These are phyloP conservation scores for Cheirogaleus major DNA, from an alignment of 2,797 vertebrate species.

Conservation along the genomic window DNA sequence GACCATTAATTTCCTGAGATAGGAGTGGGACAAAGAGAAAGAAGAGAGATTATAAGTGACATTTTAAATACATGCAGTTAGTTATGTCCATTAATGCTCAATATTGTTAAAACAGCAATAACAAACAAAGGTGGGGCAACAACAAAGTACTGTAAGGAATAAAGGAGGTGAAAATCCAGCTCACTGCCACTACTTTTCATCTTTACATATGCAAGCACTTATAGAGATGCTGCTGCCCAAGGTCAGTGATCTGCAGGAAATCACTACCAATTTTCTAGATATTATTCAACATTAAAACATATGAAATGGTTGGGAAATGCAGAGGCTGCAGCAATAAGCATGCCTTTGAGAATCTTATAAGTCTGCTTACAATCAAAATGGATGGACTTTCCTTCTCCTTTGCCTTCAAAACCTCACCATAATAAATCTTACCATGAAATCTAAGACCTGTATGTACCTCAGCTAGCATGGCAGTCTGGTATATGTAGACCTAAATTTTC, in stretches of 20 bases:
- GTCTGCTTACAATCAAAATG: background rate
- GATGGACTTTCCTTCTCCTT: background rate
- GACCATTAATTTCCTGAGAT: background rate
- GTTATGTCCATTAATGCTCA: slow-evolving; percentile 9
- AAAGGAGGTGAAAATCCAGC: background rate
- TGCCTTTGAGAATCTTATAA: too few species aligned
- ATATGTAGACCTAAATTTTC: background rate
- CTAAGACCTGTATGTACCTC: background rate
- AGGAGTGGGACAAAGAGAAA: background rate
- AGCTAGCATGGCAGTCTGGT: background rate
- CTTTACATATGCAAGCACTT: background rate
- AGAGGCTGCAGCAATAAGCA: background rate
- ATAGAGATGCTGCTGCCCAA: background rate
- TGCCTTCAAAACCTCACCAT: background rate
- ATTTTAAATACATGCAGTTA: background rate
- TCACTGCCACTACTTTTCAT: background rate
- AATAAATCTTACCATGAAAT: background rate
- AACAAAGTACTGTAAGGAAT: background rate
- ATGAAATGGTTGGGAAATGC: background rate
- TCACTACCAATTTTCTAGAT: background rate
- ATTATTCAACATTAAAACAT: background rate
- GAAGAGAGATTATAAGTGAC: background rate
- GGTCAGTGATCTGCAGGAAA: background rate
- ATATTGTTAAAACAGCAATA: background rate
- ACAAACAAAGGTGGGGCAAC: background rate